A percentile compares a stretch with the other conserved stretches of the same genome.
Evolutionary conservation across 2,888 invertebrate genomes (phyloP).

Genomic region (Dryadula phaetusa): DNA sequence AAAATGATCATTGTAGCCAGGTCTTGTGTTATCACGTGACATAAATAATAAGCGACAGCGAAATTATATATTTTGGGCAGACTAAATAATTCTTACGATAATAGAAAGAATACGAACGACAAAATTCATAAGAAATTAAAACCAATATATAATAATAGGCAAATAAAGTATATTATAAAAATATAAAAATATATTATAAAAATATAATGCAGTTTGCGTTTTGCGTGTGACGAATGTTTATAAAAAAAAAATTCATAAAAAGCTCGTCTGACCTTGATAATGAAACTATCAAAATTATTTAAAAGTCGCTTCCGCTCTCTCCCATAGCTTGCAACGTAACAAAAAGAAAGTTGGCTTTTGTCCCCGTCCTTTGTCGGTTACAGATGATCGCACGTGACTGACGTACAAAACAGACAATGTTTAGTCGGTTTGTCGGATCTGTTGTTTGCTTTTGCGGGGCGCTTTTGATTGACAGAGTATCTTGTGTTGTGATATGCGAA

Average conservation of each 20-base stretch:
- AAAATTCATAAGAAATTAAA: too few relatives aligned
- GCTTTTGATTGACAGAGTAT: slow-evolving; percentile 73
- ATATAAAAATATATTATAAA: too few relatives aligned
- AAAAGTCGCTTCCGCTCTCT: neutral
- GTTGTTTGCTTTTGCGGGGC: slow-evolving; percentile 44
- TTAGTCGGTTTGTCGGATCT: slow-evolving; percentile 61
- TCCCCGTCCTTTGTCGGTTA: slow-evolving; percentile 69
- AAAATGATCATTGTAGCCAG: slow-evolving; percentile 43
- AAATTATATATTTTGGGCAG: neutral
- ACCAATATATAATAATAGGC: too few relatives aligned
- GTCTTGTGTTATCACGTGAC: slow-evolving; percentile 37
- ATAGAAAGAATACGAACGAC: too few relatives aligned
- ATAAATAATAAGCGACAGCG: slow-evolving; percentile 22
- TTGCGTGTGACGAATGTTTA: too few relatives aligned
- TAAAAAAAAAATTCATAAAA: too few relatives aligned
- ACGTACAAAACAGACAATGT: slow-evolving; percentile 65
- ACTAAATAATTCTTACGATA: neutral
- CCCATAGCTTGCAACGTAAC: slow-evolving; percentile 43
- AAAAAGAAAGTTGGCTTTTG: slow-evolving; percentile 55
- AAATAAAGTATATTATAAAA: too few relatives aligned
- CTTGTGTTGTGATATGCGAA: slow-evolving; percentile 54
- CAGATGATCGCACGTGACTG: slow-evolving; percentile 75
- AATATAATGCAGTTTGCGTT: too few relatives aligned
- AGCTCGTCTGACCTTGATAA: too few relatives aligned
- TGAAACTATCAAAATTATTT: neutral